These are phyloP conservation scores for Aramus guarauna DNA, from an alignment of 2,113 vertebrate species.

Conservation along the genomic window DNA sequence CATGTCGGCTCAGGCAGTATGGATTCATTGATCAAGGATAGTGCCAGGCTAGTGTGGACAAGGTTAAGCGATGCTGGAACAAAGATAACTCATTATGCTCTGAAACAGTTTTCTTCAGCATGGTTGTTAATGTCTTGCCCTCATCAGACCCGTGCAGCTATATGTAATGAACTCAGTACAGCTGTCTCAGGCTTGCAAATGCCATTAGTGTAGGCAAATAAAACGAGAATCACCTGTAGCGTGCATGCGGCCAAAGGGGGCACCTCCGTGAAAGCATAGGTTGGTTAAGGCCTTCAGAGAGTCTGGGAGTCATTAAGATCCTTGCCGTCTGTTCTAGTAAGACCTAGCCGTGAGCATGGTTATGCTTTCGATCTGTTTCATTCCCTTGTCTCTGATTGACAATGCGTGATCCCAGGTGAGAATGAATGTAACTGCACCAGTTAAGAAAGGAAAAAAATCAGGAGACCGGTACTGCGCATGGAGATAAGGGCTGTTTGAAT, in stretches of 20 bases:
- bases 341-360: background rate
- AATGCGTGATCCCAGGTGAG: rapidly evolving
- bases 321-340: background rate
- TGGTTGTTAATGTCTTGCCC: background rate
- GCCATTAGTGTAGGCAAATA: background rate
- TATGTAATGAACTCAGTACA: background rate
- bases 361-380: background rate
- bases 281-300: background rate
- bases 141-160: background rate
- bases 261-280: background rate
- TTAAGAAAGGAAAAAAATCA: background rate
- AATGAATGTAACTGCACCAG: background rate
- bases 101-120: background rate
- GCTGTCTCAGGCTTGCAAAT: background rate
- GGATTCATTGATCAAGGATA: background rate
- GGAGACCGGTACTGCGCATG: background rate
- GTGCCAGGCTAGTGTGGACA: background rate
- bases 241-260: background rate
- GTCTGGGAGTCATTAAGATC: background rate
- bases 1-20: background rate
- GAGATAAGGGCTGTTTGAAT: background rate
- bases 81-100: background rate
- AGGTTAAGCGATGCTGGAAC: background rate
- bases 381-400: background rate
- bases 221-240: background rate